Conservation (phyloP, 2,113 vertebrate species). For the Danio rerio region GRCz12tu NC_133188.1:31951001-31951500, state of each 20-base stretch:
- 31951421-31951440: not conserved
- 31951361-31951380: not conserved
- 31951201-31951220: not conserved
- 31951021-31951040: no score
- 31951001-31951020: no score
- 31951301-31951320: not conserved
- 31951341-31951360: not conserved
- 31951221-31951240: not conserved
- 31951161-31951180: not conserved
- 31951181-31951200: not conserved
- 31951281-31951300: not conserved
- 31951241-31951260: not conserved
- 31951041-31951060: no score
- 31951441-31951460: slow-evolving; percentile 22
- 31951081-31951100: no score
- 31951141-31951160: not conserved
- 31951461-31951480: slow-evolving; percentile 36
- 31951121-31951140: no score
- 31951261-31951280: not conserved
- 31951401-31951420: slow-evolving; percentile 7
- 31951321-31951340: not conserved
- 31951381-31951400: not conserved
- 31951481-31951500: slow-evolving; percentile 32
- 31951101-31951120: no score
- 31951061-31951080: no score